These are phyloP conservation scores for Lateolabrax maculatus DNA, from an alignment of 2,797 vertebrate genomes.

Conservation along the genomic window DNA sequence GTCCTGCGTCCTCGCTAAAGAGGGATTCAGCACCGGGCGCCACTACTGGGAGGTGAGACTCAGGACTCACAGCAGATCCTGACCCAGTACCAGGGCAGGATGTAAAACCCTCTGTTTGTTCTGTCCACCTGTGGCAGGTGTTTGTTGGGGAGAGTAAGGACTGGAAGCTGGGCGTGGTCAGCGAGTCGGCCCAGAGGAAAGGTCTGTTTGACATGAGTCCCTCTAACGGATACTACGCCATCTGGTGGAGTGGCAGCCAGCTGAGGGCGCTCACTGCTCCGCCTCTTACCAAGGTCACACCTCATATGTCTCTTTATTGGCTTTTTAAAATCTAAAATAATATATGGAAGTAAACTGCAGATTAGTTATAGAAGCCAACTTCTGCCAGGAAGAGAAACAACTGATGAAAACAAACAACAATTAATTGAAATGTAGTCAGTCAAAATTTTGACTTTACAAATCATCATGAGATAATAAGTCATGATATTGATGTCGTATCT, in stretches of 20 bases:
- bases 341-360: background rate
- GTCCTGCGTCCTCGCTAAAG: slow-evolving; percentile 83
- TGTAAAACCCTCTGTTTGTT: background rate
- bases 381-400: background rate
- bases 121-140: slow-evolving; percentile 73
- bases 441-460: too few relatives aligned
- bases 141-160: slow-evolving; percentile 83
- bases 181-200: slow-evolving; percentile 81
- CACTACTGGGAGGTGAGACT: slow-evolving; percentile 87
- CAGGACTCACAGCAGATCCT: background rate
- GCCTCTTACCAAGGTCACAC: slow-evolving; percentile 73
- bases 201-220: slow-evolving; percentile 87
- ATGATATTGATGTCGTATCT: too few relatives aligned
- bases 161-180: slow-evolving; percentile 85
- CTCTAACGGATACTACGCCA: slow-evolving; percentile 75
- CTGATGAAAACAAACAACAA: too few relatives aligned
- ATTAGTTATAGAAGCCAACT: background rate
- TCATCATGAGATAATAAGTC: too few relatives aligned
- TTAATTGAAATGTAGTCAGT: too few relatives aligned
- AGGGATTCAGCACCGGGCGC: slow-evolving; percentile 77
- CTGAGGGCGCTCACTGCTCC: slow-evolving; percentile 77
- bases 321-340: too few relatives aligned
- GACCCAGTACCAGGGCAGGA: background rate
- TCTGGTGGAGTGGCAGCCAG: slow-evolving; percentile 84
- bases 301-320: background rate